Evolutionary conservation across 2,113 vertebrate genomes (phyloP).

Genomic region (Pica pica): DNA sequence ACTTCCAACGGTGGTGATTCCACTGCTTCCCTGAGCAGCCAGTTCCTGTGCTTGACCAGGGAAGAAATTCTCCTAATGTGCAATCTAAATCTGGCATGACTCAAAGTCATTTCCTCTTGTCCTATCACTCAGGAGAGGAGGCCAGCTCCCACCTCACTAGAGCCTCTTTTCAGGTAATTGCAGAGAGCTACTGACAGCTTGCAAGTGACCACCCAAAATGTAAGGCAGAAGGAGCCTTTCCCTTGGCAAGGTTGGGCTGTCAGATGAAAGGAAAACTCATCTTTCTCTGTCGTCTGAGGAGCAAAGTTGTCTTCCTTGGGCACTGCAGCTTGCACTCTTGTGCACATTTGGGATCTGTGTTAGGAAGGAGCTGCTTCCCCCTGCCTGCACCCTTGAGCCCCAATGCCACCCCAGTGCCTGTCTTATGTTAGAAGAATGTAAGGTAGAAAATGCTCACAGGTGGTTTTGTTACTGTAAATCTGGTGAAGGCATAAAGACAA

Average conservation of each 20-base stretch:
- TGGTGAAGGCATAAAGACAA: not conserved
- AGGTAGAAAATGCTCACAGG: not conserved
- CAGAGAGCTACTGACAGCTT: not conserved
- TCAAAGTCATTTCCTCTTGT: not conserved
- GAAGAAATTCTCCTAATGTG: not conserved
- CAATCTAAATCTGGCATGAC: fast-evolving
- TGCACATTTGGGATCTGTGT: fast-evolving
- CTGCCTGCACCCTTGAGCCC: fast-evolving
- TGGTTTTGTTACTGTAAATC: not conserved
- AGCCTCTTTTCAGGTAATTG: not conserved
- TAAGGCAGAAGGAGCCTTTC: not conserved
- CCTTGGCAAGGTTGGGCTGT: not conserved
- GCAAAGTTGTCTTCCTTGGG: not conserved
- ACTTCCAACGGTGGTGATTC: not conserved
- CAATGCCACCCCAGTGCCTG: not conserved
- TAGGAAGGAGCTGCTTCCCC: not conserved
- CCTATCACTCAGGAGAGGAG: fast-evolving
- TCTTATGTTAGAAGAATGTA: not conserved
- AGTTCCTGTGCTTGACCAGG: not conserved
- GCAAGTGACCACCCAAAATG: not conserved
- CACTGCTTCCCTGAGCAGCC: not conserved
- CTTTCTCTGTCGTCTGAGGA: not conserved
- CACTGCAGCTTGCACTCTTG: not conserved
- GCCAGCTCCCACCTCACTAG: too few relatives aligned
- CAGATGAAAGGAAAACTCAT: not conserved